A percentile compares a stretch with the other conserved stretches of the same genome.
These are phyloP conservation scores for Eulemur mongoz DNA, from an alignment of 2,797 vertebrate genomes.

Conservation along the genomic window DNA sequence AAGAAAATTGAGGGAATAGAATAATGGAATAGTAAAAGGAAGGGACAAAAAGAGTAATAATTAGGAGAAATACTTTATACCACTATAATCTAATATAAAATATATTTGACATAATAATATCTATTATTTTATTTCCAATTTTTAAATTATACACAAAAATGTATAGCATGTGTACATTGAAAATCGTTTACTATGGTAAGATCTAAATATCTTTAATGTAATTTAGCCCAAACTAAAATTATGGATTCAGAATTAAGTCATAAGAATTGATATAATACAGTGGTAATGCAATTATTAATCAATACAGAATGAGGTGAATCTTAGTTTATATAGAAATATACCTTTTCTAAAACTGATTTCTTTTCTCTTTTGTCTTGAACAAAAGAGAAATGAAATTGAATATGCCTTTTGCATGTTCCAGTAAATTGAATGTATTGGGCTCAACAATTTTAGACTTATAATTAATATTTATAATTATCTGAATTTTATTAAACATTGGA, in stretches of 20 bases:
- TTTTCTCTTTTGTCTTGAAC: background rate
- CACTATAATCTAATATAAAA: background rate
- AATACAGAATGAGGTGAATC: background rate
- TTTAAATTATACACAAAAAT: background rate
- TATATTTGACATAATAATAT: background rate
- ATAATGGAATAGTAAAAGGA: background rate
- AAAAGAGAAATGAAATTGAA: too few species aligned
- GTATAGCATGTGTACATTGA: background rate
- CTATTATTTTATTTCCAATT: background rate
- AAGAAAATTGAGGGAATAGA: background rate
- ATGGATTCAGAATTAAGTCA: background rate
- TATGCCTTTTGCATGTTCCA: background rate
- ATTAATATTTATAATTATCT: background rate
- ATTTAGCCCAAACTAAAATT: background rate
- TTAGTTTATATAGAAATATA: background rate
- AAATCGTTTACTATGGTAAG: background rate
- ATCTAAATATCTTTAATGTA: background rate
- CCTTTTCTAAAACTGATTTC: background rate
- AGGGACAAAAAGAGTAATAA: background rate
- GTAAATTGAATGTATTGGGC: background rate
- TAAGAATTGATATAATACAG: background rate
- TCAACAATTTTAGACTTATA: background rate
- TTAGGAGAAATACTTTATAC: background rate
- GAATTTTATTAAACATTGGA: background rate
- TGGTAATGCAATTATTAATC: background rate